A percentile compares a stretch with the other conserved stretches of the same genome.
These are phyloP conservation scores for Corythornis cristatus DNA, from an alignment of 2,113 vertebrate genomes.

Conservation along the genomic window DNA sequence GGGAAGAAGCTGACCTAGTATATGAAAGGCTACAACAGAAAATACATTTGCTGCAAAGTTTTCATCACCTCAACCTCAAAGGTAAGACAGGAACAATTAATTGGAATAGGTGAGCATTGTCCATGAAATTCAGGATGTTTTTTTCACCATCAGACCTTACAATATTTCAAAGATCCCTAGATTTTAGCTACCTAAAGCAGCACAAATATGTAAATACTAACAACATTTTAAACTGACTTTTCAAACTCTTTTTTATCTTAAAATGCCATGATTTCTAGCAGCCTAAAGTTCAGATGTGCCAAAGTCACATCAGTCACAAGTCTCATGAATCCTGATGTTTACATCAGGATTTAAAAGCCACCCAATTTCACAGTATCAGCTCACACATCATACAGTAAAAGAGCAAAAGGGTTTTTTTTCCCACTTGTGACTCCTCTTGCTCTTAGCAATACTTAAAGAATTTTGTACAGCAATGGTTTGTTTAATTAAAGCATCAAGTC, in stretches of 20 bases:
- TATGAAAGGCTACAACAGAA: conserved; percentile 60
- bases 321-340: background rate
- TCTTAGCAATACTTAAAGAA: background rate
- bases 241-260: background rate
- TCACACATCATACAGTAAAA: background rate
- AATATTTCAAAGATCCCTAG: background rate
- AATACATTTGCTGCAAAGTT: conserved; percentile 24
- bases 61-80: conserved; percentile 29
- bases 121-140: background rate
- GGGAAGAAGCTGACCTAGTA: conserved; percentile 73
- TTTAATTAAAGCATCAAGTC: conserved; percentile 36
- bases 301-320: background rate
- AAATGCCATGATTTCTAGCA: background rate
- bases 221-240: background rate
- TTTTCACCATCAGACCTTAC: background rate
- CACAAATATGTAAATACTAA: background rate
- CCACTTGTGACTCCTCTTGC: background rate
- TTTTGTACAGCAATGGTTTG: background rate
- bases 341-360: background rate
- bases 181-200: background rate
- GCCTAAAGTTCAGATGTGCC: background rate
- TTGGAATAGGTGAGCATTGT: background rate
- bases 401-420: background rate
- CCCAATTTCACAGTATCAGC: background rate
- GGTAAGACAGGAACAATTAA: conserved; percentile 50